Percentiles rank a stretch among this genome's conserved stretches.
Evolutionary conservation across 2,113 vertebrate genomes (phyloP).

Genomic region (Solenodon paradoxus): DNA sequence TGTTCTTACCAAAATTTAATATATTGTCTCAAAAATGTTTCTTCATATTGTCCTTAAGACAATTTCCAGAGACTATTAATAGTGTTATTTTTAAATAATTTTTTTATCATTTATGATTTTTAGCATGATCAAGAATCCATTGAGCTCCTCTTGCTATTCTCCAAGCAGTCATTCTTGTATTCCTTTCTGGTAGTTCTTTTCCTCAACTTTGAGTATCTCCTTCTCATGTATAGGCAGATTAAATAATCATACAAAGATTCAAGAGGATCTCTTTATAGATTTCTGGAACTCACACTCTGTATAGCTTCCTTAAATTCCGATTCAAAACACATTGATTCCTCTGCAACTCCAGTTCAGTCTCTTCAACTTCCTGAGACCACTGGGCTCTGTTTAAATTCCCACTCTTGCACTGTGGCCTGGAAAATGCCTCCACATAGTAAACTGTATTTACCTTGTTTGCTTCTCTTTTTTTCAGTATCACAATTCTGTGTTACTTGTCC

Average conservation of each 20-base stretch:
- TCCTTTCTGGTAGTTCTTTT: slow-evolving; percentile 17
- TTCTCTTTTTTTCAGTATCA: slow-evolving; percentile 22
- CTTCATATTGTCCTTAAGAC: neutral
- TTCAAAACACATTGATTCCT: neutral
- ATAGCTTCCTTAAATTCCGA: neutral
- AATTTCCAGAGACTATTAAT: neutral
- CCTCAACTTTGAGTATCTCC: neutral
- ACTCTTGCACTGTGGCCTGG: neutral
- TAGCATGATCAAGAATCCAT: neutral
- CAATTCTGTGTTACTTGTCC: neutral
- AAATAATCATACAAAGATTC: neutral
- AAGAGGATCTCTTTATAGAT: neutral
- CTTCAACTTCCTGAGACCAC: neutral
- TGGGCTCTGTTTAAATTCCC: neutral
- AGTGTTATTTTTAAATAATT: neutral
- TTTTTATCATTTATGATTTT: slow-evolving; percentile 7
- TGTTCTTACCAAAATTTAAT: neutral
- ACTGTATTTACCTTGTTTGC: neutral
- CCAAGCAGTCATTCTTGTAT: neutral
- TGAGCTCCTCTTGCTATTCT: neutral
- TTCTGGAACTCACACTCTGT: neutral
- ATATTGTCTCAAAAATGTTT: slow-evolving; percentile 27
- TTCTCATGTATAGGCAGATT: neutral
- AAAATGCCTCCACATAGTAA: neutral
- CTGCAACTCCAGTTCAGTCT: neutral